A percentile compares a stretch with the other conserved stretches of the same genome.
phyloP scores from a whole-genome alignment of 2,797 vertebrate genomes.

The Mareca strepera region DNA sequence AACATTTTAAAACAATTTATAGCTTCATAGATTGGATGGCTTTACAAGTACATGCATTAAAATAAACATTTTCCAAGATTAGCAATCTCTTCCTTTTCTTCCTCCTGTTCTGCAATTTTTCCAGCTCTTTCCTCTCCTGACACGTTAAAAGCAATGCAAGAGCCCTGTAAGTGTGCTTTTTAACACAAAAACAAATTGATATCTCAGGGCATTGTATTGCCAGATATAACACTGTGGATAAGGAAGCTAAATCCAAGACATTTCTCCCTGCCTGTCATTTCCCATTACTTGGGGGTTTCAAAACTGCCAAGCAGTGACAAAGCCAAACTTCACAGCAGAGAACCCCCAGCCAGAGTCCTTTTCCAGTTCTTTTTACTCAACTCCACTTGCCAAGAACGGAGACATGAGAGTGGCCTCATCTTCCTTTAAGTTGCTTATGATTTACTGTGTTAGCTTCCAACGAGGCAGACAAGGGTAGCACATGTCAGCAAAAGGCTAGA shows the following conservation, averaged over 20 bases:
- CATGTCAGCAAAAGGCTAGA: slow-evolving; percentile 25
- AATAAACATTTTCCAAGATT: neutral
- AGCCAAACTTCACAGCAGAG: slow-evolving; percentile 17
- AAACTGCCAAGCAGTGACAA: slow-evolving; percentile 24
- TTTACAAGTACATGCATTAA: neutral
- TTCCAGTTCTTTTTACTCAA: slow-evolving; percentile 5
- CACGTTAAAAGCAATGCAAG: neutral
- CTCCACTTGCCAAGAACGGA: neutral
- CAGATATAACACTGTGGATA: neutral
- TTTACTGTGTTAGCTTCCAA: slow-evolving; percentile 25
- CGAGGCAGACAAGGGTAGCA: neutral
- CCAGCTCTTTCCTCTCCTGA: neutral
- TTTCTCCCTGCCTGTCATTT: neutral
- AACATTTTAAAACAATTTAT: neutral
- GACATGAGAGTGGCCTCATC: neutral
- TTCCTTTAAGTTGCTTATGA: neutral
- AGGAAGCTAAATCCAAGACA: neutral
- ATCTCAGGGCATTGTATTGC: neutral
- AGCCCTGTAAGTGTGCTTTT: neutral
- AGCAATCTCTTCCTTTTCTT: neutral
- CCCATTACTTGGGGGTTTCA: neutral
- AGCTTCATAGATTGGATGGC: neutral
- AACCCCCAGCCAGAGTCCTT: neutral
- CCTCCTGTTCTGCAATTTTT: neutral
- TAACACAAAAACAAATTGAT: neutral